Conservation (phyloP, 2,797 vertebrate species). For the Myotis findleyi region DNA sequence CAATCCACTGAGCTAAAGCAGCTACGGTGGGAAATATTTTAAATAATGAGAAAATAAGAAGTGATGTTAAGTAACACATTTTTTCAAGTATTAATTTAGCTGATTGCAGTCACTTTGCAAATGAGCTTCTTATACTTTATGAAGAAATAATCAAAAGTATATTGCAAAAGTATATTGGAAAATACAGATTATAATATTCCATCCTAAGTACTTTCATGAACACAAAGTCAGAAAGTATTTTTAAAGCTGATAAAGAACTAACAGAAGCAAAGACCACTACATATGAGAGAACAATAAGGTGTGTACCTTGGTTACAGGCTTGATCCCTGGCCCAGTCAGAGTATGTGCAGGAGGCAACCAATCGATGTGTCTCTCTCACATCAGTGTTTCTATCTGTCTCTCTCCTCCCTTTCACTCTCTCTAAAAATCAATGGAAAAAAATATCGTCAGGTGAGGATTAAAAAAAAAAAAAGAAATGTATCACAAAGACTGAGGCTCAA, state of each 20-base stretch:
- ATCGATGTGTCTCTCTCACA: no score
- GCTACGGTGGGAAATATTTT: background rate
- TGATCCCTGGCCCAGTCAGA: no score
- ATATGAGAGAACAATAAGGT: background rate
- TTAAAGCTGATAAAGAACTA: background rate
- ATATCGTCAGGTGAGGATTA: no score
- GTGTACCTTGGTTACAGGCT: no score
- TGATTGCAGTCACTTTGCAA: background rate
- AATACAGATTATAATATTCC: background rate
- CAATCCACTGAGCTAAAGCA: no score
- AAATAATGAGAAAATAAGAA: conserved; percentile 33
- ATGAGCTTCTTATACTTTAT: background rate
- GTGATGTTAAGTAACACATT: background rate
- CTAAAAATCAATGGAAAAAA: no score
- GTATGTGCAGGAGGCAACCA: no score
- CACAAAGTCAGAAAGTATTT: background rate
- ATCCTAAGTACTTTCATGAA: background rate
- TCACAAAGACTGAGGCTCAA: no score
- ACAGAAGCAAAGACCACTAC: background rate
- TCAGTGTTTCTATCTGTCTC: no score
- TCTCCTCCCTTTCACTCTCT: no score
- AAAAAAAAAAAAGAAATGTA: background rate
- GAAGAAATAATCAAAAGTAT: background rate
- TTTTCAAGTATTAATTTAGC: conserved; percentile 24
- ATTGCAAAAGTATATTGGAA: background rate